Evolutionary conservation across 2,797 vertebrate species (phyloP).

Genomic region (Parauchenoglanis punctatus): DNA sequence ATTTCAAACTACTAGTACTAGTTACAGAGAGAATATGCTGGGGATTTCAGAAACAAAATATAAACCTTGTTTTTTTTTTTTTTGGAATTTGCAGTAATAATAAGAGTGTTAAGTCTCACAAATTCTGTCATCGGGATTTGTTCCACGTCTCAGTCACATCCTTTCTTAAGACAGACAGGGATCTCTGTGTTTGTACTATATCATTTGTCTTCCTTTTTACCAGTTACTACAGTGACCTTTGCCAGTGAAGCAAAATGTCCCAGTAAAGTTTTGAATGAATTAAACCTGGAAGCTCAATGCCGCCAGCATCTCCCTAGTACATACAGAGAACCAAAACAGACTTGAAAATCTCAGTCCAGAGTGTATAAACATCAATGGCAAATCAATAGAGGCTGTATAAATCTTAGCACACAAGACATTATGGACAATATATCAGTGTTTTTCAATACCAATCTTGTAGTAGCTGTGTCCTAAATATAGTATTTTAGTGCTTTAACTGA

Average conservation of each 20-base stretch:
- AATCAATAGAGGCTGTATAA: conserved; percentile 7
- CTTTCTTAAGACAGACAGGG: neutral
- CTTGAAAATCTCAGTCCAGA: conserved; percentile 6
- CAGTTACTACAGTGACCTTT: conserved; percentile 35
- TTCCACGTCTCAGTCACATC: conserved; percentile 1
- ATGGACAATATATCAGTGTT: neutral
- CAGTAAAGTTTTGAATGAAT: conserved; percentile 25
- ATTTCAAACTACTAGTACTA: no score
- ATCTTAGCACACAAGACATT: neutral
- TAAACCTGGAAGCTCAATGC: conserved; percentile 7
- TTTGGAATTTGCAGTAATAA: neutral
- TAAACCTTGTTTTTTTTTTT: neutral
- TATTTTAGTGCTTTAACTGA: neutral
- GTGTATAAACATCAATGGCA: neutral
- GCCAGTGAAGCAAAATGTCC: conserved; percentile 8
- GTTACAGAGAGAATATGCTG: neutral
- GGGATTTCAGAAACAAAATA: neutral
- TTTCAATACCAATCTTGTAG: conserved; percentile 13
- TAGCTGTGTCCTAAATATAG: neutral
- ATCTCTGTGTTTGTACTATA: neutral
- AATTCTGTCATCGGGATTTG: neutral
- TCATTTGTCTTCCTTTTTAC: conserved; percentile 26
- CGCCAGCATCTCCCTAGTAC: conserved; percentile 2
- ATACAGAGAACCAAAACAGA: conserved; percentile 5
- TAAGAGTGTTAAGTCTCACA: neutral